Conservation (phyloP, 2,113 vertebrate genomes). For the Lipophrys pholis region DNA sequence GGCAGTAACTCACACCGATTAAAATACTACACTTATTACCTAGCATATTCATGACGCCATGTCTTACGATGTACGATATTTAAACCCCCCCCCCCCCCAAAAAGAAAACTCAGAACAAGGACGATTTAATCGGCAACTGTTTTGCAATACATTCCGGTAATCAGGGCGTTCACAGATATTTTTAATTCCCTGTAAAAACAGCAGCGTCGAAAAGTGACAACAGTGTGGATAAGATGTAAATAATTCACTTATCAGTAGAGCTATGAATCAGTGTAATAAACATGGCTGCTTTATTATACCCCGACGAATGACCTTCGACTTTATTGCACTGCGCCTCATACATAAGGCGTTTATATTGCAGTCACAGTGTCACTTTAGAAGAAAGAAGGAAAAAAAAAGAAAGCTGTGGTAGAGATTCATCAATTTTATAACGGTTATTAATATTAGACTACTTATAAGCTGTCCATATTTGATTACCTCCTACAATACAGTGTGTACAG, state of each 20-base stretch:
- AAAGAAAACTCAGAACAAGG: no score
- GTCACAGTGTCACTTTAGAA: conserved; percentile 2
- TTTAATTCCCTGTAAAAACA: neutral
- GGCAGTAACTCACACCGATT: conserved; percentile 21
- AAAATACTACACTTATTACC: neutral
- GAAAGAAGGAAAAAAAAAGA: neutral
- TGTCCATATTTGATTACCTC: neutral
- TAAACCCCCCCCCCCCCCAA: neutral
- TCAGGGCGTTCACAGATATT: no score
- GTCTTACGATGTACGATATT: conserved; percentile 21
- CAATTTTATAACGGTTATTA: no score
- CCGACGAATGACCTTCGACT: conserved; percentile 11
- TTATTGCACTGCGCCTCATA: conserved; percentile 52
- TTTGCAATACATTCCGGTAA: no score
- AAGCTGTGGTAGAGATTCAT: no score
- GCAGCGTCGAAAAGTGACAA: neutral
- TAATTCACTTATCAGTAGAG: conserved; percentile 4
- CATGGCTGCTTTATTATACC: conserved; percentile 19
- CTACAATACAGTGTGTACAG: neutral
- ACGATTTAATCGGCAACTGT: no score
- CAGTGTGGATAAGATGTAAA: neutral
- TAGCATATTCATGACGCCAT: neutral
- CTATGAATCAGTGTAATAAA: conserved; percentile 15
- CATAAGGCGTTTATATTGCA: conserved; percentile 14
- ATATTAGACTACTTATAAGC: neutral